Percentiles rank a stretch among this genome's conserved stretches.
Conservation (phyloP, 92 coral and sea anemone species). For the Phenganax marumi region DNA sequence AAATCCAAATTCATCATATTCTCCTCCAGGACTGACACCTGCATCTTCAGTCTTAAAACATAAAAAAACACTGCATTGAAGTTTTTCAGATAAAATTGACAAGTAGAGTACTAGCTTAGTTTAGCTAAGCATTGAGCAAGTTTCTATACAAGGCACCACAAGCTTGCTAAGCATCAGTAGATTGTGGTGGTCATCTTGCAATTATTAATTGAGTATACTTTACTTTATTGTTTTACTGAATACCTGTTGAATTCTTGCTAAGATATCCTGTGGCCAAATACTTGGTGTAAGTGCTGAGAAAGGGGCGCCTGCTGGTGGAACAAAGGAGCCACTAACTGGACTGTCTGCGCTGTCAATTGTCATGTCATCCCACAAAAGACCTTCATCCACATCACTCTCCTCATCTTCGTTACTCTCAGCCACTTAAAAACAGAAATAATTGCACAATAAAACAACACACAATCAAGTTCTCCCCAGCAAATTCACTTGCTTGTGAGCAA, state of each 20-base stretch:
- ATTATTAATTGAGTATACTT: too few species aligned
- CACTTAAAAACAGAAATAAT: background rate
- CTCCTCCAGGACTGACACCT: constrained; percentile 93
- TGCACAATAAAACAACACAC: too few species aligned
- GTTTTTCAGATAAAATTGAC: background rate
- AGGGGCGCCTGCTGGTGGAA: constrained; percentile 98
- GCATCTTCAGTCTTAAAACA: constrained; percentile 89
- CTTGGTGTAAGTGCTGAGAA: constrained; percentile 99
- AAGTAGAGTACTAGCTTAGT: too few species aligned
- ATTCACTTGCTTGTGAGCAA: background rate
- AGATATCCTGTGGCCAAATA: constrained; percentile 99
- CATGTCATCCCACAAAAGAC: constrained; percentile 96
- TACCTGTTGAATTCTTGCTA: constrained; percentile 98
- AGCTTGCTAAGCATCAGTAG: too few species aligned
- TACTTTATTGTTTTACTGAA: background rate
- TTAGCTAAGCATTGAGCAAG: too few species aligned
- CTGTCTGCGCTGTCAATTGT: constrained; percentile 82
- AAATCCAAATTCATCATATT: constrained; percentile 99
- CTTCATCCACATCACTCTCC: constrained; percentile 72
- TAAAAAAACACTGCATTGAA: background rate
- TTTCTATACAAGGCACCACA: too few species aligned
- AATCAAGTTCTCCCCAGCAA: too few species aligned
- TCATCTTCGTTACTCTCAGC: constrained; percentile 58
- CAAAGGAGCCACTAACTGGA: constrained; percentile 92
- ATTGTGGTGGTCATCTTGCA: too few species aligned